phyloP scores from a whole-genome alignment of 2,888 invertebrate genomes.

The Ctena decussata region DNA sequence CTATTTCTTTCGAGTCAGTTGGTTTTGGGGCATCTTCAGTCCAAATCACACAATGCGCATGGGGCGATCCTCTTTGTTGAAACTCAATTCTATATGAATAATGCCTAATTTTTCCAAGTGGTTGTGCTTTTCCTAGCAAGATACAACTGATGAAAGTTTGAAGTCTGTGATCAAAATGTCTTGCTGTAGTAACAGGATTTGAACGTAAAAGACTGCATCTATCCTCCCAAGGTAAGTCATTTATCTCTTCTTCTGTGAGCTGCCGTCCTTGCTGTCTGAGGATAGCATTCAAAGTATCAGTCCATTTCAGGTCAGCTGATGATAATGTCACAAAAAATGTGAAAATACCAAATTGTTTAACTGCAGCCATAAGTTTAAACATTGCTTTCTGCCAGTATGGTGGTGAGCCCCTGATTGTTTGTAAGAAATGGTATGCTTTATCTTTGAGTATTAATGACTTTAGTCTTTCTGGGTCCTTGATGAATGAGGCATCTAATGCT shows the following conservation, averaged over 20 bases:
- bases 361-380: no score
- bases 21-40: slow-evolving; percentile 37
- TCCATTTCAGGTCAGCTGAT: no score
- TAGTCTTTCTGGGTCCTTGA: no score
- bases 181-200: slow-evolving; percentile 71
- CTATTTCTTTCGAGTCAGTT: not conserved
- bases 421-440: no score
- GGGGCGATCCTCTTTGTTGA: slow-evolving; percentile 61
- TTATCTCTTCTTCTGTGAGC: slow-evolving; percentile 44
- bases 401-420: slow-evolving; percentile 59
- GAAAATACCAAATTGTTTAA: no score
- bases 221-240: slow-evolving; percentile 61
- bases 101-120: slow-evolving; percentile 40
- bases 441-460: no score
- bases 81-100: slow-evolving; percentile 56
- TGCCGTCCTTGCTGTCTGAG: no score
- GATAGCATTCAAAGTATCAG: no score
- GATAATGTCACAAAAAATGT: slow-evolving; percentile 72
- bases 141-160: slow-evolving; percentile 57
- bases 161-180: slow-evolving; percentile 69
- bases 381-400: slow-evolving; percentile 67
- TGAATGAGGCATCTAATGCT: no score
- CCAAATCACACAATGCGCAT: slow-evolving; percentile 55
- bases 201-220: slow-evolving; percentile 51
- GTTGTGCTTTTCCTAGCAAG: slow-evolving; percentile 30